Evolutionary conservation across 2,797 vertebrate genomes (phyloP).

Genomic region (Hydrocynus forskahlii): DNA sequence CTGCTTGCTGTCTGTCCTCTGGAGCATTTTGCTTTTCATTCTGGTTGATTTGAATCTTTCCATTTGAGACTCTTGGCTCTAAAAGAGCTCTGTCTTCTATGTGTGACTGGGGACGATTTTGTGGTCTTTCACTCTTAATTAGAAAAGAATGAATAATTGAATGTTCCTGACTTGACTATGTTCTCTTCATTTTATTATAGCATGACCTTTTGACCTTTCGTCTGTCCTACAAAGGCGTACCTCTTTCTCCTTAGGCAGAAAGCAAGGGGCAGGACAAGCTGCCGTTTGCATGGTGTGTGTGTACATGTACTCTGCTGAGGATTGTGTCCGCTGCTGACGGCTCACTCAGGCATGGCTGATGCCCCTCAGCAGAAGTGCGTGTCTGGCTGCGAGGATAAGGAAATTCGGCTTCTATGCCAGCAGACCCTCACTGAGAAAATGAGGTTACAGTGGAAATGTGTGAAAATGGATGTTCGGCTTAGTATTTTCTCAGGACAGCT

Average conservation of each 20-base stretch:
- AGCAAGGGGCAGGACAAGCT: not conserved
- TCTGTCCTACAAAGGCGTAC: not conserved
- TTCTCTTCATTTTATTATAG: constrained; percentile 20
- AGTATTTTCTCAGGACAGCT: not conserved
- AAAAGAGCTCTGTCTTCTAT: not conserved
- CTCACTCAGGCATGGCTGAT: constrained; percentile 13
- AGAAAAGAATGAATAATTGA: constrained; percentile 40
- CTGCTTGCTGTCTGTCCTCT: constrained; percentile 38
- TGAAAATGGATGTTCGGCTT: not conserved
- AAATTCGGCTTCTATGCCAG: constrained; percentile 28
- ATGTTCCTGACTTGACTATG: not conserved
- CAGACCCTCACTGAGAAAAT: not conserved
- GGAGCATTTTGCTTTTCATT: constrained; percentile 42
- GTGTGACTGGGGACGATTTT: not conserved
- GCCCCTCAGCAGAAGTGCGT: constrained; percentile 6
- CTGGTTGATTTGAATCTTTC: constrained; percentile 48
- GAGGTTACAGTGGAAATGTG: not conserved
- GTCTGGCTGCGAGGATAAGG: not conserved
- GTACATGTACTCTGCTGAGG: constrained; percentile 10
- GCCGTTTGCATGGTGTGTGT: constrained; percentile 6
- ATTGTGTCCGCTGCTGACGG: constrained; percentile 23
- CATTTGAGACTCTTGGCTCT: constrained; percentile 28
- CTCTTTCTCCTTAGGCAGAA: not conserved
- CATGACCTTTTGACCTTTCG: constrained; percentile 38
- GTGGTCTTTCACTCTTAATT: constrained; percentile 27